These are phyloP conservation scores for Trogon melanurus DNA, from an alignment of 2,113 vertebrate species.

Conservation along the genomic window DNA sequence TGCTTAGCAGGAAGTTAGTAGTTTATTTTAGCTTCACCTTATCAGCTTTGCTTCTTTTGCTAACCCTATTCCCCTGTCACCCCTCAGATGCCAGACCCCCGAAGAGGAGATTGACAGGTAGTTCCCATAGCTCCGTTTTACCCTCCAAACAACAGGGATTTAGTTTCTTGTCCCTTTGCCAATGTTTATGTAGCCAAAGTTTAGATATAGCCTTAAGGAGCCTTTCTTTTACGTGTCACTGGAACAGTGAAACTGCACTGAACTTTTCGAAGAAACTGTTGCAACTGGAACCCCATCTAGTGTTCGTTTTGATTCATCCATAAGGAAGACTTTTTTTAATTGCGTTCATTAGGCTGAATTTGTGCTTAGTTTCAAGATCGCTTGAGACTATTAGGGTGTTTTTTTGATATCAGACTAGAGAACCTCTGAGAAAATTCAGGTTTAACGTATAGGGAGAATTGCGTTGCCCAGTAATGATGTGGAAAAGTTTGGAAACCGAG, in stretches of 20 bases:
- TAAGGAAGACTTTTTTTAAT: constrained; percentile 58
- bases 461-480: neutral
- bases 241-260: constrained; percentile 84
- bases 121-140: constrained; percentile 83
- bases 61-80: constrained; percentile 88
- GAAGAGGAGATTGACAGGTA: constrained; percentile 90
- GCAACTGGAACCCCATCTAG: constrained; percentile 95
- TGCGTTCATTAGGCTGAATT: constrained; percentile 31
- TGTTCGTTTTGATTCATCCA: constrained; percentile 86
- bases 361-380: neutral
- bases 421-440: neutral
- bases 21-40: constrained; percentile 90
- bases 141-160: constrained; percentile 89
- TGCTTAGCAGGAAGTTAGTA: constrained; percentile 87
- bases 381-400: neutral
- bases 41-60: constrained; percentile 90
- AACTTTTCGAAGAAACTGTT: constrained; percentile 84
- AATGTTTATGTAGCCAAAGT: constrained; percentile 93
- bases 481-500: neutral
- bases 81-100: constrained; percentile 89
- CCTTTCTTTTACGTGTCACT: constrained; percentile 89
- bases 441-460: neutral
- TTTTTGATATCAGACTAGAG: neutral
- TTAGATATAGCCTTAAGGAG: constrained; percentile 92
- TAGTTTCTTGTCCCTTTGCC: constrained; percentile 91